Evolutionary conservation across 35 echinoderm and acorn worm genomes (phyloP).

Genomic region (Ophioderma brevispina): DNA sequence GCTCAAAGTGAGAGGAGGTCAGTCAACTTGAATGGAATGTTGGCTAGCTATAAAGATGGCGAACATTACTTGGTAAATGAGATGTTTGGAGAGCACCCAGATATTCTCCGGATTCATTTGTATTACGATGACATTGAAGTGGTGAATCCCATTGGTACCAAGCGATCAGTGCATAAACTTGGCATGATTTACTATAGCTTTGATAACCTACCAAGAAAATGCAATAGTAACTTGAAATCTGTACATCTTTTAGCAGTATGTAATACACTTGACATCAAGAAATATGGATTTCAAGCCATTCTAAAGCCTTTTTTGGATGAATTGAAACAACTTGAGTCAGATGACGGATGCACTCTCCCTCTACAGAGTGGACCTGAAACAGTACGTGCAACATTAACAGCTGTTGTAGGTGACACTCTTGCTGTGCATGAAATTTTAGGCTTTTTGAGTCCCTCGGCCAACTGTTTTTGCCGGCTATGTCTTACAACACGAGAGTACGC

Average conservation of each 20-base stretch:
- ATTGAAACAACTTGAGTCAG: slow-evolving; percentile 37
- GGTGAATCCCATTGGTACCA: slow-evolving; percentile 28
- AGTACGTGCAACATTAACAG: slow-evolving; percentile 32
- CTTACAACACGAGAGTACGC: background rate
- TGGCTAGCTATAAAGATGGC: slow-evolving; percentile 34
- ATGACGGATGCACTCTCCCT: slow-evolving; percentile 20
- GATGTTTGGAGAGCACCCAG: slow-evolving; percentile 31
- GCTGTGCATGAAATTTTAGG: slow-evolving; percentile 67
- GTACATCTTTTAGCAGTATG: slow-evolving; percentile 48
- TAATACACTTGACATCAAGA: slow-evolving; percentile 51
- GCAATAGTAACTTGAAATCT: slow-evolving; percentile 17
- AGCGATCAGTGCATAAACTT: slow-evolving; percentile 61
- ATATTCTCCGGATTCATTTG: slow-evolving; percentile 37
- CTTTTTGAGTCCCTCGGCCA: slow-evolving; percentile 59
- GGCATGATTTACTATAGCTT: slow-evolving; percentile 72
- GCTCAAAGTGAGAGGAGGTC: no score
- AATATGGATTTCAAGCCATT: slow-evolving; percentile 55
- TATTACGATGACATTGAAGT: slow-evolving; percentile 80
- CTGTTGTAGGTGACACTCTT: slow-evolving; percentile 42
- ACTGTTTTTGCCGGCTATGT: slow-evolving; percentile 48
- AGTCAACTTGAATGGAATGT: no score
- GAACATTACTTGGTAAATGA: slow-evolving; percentile 3
- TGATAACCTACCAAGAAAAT: slow-evolving; percentile 44
- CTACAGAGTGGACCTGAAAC: background rate
- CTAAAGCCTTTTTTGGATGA: slow-evolving; percentile 52